Conservation (phyloP, 2,888 invertebrate genomes). For the Fragum whitleyi region DNA sequence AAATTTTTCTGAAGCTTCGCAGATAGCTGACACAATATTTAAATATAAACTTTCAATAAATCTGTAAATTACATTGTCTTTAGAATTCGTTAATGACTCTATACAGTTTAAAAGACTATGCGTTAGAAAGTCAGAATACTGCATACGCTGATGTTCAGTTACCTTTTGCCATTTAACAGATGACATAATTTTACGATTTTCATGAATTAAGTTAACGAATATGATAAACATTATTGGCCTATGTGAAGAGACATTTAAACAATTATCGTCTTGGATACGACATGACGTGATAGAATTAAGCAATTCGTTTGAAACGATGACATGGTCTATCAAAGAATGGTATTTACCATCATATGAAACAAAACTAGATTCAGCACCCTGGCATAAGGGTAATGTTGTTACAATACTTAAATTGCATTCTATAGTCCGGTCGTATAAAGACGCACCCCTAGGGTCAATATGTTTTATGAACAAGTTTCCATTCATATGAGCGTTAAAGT, state of each 20-base stretch:
- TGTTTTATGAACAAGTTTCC: not conserved
- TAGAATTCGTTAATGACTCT: not conserved
- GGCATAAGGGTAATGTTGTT: conserved; percentile 8
- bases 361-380: conserved; percentile 3
- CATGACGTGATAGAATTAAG: not conserved
- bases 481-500: conserved; percentile 20
- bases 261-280: conserved; percentile 10
- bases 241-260: conserved; percentile 15
- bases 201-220: not conserved
- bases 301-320: not conserved
- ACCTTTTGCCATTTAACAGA: not conserved
- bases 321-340: conserved; percentile 16
- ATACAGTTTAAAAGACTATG: too few relatives aligned
- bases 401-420: not conserved
- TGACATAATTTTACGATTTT: not conserved
- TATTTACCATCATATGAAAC: conserved; percentile 7
- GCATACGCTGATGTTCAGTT: not conserved
- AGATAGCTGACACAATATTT: not conserved
- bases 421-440: not conserved
- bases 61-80: not conserved
- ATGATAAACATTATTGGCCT: conserved; percentile 7
- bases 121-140: too few relatives aligned
- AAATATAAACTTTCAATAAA: not conserved
- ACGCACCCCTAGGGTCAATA: not conserved
- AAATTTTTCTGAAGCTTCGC: not conserved